A percentile compares a stretch with the other conserved stretches of the same genome.
Evolutionary conservation across 1,140 invertebrate species (phyloP).

Genomic region (Scaptomyza hsui): DNA sequence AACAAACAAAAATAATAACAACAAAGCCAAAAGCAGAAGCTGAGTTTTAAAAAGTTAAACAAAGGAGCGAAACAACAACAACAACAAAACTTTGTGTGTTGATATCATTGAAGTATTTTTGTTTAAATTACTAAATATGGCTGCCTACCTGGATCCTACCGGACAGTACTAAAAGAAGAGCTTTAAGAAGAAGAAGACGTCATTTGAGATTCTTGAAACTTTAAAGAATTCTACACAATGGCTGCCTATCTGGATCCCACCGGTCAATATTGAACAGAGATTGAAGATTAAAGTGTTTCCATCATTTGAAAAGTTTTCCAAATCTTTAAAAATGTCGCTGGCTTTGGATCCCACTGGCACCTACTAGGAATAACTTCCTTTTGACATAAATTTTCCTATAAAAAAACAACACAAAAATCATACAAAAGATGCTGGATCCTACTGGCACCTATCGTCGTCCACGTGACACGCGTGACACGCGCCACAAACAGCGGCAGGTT

Average conservation of each 20-base stretch:
- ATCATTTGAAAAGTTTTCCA: background rate
- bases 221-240: constrained; percentile 35
- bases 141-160: constrained; percentile 76
- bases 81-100: constrained; percentile 29
- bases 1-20: constrained; percentile 64
- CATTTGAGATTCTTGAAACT: background rate
- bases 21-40: constrained; percentile 4
- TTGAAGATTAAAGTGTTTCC: background rate
- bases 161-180: constrained; percentile 69
- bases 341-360: constrained; percentile 82
- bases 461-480: constrained; percentile 57
- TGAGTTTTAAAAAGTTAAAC: constrained; percentile 62
- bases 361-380: constrained; percentile 50
- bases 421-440: constrained; percentile 66
- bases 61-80: constrained; percentile 50
- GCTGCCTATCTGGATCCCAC: constrained; percentile 75
- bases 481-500: constrained; percentile 62
- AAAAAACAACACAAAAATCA: constrained; percentile 20
- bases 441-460: constrained; percentile 80
- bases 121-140: constrained; percentile 55
- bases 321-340: constrained; percentile 64
- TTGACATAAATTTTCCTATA: constrained; percentile 1
- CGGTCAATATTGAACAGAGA: constrained; percentile 71
- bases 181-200: constrained; percentile 3
- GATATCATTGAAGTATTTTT: constrained; percentile 72